Base-by-base conservation (phyloP, 2,888 invertebrate genomes). In the Abrostola triplasia region DNA sequence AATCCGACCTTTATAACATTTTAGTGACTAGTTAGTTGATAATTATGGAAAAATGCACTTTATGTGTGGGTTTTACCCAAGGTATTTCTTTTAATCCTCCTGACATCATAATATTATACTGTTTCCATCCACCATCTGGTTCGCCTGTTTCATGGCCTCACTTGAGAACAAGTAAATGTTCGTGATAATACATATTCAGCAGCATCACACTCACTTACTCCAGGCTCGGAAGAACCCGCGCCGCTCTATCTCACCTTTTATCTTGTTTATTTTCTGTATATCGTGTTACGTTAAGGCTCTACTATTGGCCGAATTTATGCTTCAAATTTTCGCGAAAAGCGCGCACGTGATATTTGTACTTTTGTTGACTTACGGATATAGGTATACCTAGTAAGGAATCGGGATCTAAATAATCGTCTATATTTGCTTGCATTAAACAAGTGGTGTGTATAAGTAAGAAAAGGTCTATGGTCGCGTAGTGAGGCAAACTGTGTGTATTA, bases 131-230 rank as follows among this genome's bases (percentile, higher is more conserved):
- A 24, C 24, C 24, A 24, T 24, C 24, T 24, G 1, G 24, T 42
- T 53, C 72, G 67, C 74, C 24, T 50, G 56, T 67, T 67, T 69
- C 57, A 38, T 69, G 69, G 73, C 76, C 77, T 63, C 71, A 73
- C 81, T 65, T 70, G 78, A 77, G 76, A 81, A 82, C 81, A 80
- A 79, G 84, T 81, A 86, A 86, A 83, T 76, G 83, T 75, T 77
- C 87, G 86, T 87, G 88, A 71, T 81, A 83, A 87, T 90, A 86
- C 85, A 90, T 90, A 89, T 90, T 90, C 86, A 90, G 70, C 41
- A 51, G 65, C 52, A 59, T 74, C 69, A 61, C 61, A 73, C 68
- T 67, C 74, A 76, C 78, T 75, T 75, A 77, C 70, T 44, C 65
- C 62, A 59, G 60, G 49, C 68, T 64, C 64, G 73, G 67, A 71